Evolutionary conservation across 2,113 vertebrate genomes (phyloP), one percentile per base, ranked within the genome.

Genomic region (Notarius lentiginosus): DNA sequence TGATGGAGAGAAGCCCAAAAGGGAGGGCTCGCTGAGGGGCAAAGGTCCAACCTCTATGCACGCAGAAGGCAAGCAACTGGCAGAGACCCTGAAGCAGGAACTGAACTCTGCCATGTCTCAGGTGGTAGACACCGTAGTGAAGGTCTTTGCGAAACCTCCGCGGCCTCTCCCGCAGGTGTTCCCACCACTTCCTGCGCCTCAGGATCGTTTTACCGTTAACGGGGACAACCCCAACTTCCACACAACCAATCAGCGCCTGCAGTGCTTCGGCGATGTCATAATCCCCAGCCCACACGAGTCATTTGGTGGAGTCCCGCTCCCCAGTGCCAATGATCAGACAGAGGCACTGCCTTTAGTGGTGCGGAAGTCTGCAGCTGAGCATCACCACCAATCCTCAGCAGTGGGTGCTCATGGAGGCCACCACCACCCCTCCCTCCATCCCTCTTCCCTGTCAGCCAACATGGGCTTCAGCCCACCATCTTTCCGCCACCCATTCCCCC

Each of bases 81-180:
- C 98, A 0, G 98, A 99, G 93, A 98, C 98, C 0, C 92, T 99
- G 90, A 99, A 99, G 92, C 97, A 99, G 94, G 98, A 99, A 93
- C 95, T 99, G 85, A 99, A 98, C 92, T 97, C 97, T 2, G 98
- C 98, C 92, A 98, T 99, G 98, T 97, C 97, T 0, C 97, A 99
- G 88, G 98, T 99, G 15, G 98, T 99, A 92, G 98, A 99, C 96
- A 98, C 97, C 0, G 98, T 99, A 91, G 98, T 99, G 65, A 99
- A 99, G 92, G 97, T 99, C 90, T 99, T 99, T 87, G 97, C 98
- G 88, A 98, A 99, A 89, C 97, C 98, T 90, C 95, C 96, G 10
- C 94, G 94, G 73, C 98, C 97, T 91, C 95, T 97, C 91, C 97
- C 97, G 95, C 98, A 99, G 96, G 97, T 97, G 94, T 98, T 99